Base-by-base conservation (phyloP, 1,140 invertebrate species). In the Stegodyphus dumicola region DNA sequence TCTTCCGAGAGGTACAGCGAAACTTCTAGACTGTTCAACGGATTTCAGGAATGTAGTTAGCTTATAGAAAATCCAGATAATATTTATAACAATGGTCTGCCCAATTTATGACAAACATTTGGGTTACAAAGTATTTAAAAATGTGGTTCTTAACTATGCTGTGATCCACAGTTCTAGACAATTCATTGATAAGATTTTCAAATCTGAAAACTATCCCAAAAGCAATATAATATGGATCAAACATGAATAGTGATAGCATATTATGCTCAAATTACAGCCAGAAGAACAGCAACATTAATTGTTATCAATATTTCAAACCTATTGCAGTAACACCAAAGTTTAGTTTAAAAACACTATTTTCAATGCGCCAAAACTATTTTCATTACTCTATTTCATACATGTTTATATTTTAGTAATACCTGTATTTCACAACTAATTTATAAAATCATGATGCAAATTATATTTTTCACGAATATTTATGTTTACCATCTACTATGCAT, bases 21-120 rank as follows among this genome's bases (percentile, higher is more conserved):
- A 77, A 56, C 65, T 85, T 33, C 18, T 85, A 60, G 81, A 70
- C 51, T 18, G n/a, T 10, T 49, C 81, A 49, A 53, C 9, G 7
- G 81, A 85, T 11, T 13, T n/a, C 13, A 67, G 60, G 70, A 15
- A 85, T 56, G 70, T 85, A 17, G 81, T 85, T 49, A 85, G 81
- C 64, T 70, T 85, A 70, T 85, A 60, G 11, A 53, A 17, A 18
- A 5, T 60, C 1, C 56, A 60, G 56, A 60, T 33, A 60, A 60
- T 60, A 60, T 60, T 60, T 60, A 11, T 9, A 9, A 15, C 2
- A 60, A 1, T 11, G 9, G 5, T 9, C 9, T 11, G 56, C 5
- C 15, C 15, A 60, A 11, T 60, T 9, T 60, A 11, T 60, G 56
- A 60, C 9, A 60, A 60, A 15, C 56, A 11, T 9, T 2, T 5